Evolutionary conservation across 2,888 invertebrate species (phyloP).

Genomic region (Dinocampus coccinellae): DNA sequence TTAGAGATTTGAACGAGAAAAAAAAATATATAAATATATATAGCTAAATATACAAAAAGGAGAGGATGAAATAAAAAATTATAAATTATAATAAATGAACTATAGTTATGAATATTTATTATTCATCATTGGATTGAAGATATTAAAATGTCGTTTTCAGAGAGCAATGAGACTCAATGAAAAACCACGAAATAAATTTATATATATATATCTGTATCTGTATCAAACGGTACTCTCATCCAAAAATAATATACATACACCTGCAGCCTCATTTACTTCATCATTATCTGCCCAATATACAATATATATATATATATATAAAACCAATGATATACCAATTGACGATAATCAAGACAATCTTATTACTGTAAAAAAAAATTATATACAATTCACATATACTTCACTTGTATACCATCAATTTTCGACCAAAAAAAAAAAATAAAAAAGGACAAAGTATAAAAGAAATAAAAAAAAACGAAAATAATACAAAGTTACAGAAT

Average conservation of each 20-base stretch:
- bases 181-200: conserved; percentile 25
- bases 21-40: too few species aligned
- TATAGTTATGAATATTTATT: background rate
- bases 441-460: background rate
- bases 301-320: background rate
- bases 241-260: conserved; percentile 27
- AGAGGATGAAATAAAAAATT: background rate
- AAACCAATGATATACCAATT: conserved; percentile 18
- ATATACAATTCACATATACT: background rate
- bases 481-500: too few species aligned
- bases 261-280: conserved; percentile 22
- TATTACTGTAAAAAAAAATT: conserved; percentile 24
- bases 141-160: conserved; percentile 31
- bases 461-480: too few species aligned
- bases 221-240: conserved; percentile 27
- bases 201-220: background rate
- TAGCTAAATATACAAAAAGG: too few species aligned
- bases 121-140: background rate
- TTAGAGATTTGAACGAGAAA: background rate
- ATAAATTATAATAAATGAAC: background rate
- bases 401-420: background rate
- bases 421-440: background rate
- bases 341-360: conserved; percentile 28
- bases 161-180: background rate
- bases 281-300: conserved; percentile 4